Base-by-base conservation (phyloP, 1,140 invertebrate genomes). In the Dufourea novaeangliae region DNA sequence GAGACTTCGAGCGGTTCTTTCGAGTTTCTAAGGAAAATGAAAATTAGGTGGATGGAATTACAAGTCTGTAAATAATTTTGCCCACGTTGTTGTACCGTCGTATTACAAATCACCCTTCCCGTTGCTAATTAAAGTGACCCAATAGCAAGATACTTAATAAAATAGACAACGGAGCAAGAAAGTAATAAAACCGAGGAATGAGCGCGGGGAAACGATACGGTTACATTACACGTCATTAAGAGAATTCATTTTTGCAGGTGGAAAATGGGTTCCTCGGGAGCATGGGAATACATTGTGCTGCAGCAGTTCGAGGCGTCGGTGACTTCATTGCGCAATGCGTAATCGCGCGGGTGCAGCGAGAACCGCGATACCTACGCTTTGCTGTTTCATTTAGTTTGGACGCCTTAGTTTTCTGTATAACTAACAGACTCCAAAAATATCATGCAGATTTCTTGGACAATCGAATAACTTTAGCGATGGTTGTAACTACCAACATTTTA, bases 241-340 rank as follows among this genome's bases (percentile, higher is more conserved):
- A 4, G 34, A 37, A 61, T 61, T 61, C 27, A 61, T 61, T 61
- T 61, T 61, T 61, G n/a, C 57, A 61, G 34, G 0, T 27, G 57
- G 29, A 27, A 37, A 61, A 61, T 34, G 27, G 25, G 57, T 56
- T 56, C 57, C 57, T 64, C 70, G 52, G 62, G 61, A 57, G 56
- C 71, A 44, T 79, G 71, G 71, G 74, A 79, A 74, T 79, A 67
- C 27, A 57, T 72, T 46, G 77, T 67, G 71, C 77, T 50, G 37
- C 77, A 52, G 39, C 66, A 46, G 54, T n/a, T n/a, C 17, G 27
- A 78, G 75, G 74, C 79, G 74, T 67, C 32, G 72, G 59, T 67
- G 27, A 64, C 52, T 71, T 61, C 74, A 78, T 80, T 78, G 75
- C 75, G 59, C 70, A 78, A 80, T 66, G 61, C 66, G 78, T 78